These are phyloP conservation scores for Lacerta viridis DNA, from an alignment of 2,797 vertebrate species.

Conservation along the genomic window DNA sequence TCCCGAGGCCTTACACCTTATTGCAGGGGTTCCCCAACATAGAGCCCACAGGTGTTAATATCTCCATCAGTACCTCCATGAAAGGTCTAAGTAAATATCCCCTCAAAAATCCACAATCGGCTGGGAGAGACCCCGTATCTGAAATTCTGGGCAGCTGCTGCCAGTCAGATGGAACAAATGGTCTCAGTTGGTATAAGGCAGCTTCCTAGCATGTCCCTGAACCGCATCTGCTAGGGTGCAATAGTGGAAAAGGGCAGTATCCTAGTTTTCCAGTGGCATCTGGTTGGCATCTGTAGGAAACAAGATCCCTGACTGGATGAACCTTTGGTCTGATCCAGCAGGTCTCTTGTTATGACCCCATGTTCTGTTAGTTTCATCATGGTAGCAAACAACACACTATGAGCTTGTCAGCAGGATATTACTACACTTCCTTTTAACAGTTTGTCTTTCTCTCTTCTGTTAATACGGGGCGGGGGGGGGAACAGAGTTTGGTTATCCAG, in stretches of 20 bases:
- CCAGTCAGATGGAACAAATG: background rate
- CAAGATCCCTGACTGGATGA: background rate
- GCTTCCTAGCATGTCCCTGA: background rate
- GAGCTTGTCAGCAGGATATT: conserved; percentile 11
- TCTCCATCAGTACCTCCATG: too few relatives aligned
- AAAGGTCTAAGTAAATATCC: too few relatives aligned
- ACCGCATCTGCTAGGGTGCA: background rate
- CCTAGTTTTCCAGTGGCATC: background rate
- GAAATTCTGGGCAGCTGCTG: background rate
- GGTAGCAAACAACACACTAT: background rate
- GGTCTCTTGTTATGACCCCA: background rate
- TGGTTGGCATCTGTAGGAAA: background rate
- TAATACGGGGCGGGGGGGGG: background rate
- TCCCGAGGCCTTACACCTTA: too few relatives aligned
- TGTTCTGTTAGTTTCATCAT: background rate
- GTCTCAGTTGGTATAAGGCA: background rate
- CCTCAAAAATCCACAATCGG: background rate
- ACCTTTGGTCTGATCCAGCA: background rate
- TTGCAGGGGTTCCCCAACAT: too few relatives aligned
- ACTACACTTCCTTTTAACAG: background rate
- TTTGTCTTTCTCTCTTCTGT: background rate
- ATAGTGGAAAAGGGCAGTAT: too few relatives aligned
- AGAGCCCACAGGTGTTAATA: too few relatives aligned
- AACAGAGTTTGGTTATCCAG: background rate
- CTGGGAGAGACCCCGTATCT: too few relatives aligned